Base-by-base conservation (phyloP, 2,797 vertebrate genomes). In the Helostoma temminkii region DNA sequence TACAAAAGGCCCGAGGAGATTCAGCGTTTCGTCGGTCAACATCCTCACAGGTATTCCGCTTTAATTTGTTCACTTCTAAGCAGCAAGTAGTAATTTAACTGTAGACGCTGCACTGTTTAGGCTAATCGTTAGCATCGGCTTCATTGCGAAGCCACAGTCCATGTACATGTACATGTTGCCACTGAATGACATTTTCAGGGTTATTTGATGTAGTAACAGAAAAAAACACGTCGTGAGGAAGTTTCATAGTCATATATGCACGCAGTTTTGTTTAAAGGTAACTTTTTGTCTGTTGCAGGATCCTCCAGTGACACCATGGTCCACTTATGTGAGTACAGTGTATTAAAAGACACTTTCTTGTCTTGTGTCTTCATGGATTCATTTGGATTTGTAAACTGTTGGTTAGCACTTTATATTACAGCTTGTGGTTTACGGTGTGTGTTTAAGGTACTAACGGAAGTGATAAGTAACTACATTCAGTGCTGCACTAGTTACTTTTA, bases 281-380 rank as follows among this genome's bases (percentile, higher is more conserved):
- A 22, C 1, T 25, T 56, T 45, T 55, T 43, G 11, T 65, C 5
- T 79, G 37, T 88, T 85, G 28, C 79, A 93, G 92, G 78, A 34
- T 36, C 43, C 41, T 55, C 60, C 25, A 54, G 21, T 14, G 5
- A 22, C 79, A 86, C 14, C 61, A 95, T 95, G 94, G 94, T 95
- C 26, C 93, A 94, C 82, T 77, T 95, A 55, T 91, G 94, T 95
- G 84, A 94, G 94, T 94, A 88, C 24, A 8, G 19, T 30, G 21
- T 21, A 11, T n/a, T 12, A 66, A 14, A 16, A 47, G 8, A 2
- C 7, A 26, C 37, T 5, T 6, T 11, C 21, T 16, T 56, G 21
- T 49, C 0, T 4, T 9, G 2, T 59, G 18, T 42, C 42, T 45
- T 12, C 22, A 55, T 9, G 19, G 9, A 12, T n/a, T 19, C 6